Evolutionary conservation across 2,113 vertebrate genomes (phyloP).

Genomic region (Leucopsar rothschildi): DNA sequence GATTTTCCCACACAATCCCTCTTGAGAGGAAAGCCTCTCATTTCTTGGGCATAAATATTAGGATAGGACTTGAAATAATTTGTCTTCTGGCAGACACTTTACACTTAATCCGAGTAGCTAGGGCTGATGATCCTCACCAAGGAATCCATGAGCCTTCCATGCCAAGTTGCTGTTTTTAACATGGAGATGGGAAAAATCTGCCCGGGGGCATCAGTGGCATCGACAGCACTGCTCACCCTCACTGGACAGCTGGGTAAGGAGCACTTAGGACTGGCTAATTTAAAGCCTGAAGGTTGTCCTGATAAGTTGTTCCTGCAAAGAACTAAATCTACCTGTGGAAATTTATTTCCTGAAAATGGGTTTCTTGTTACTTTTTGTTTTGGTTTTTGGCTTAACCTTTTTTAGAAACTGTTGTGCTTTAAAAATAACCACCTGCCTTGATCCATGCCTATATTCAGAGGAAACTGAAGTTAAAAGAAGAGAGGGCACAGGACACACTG

Average conservation of each 20-base stretch:
- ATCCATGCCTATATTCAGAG: not conserved
- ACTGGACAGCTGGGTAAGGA: not conserved
- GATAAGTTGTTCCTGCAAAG: conserved; percentile 10
- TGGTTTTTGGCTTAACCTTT: not conserved
- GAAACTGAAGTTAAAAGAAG: not conserved
- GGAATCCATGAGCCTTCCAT: not conserved
- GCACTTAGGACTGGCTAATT: not conserved
- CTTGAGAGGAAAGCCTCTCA: not conserved
- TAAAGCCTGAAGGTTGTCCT: conserved; percentile 1
- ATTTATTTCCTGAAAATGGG: not conserved
- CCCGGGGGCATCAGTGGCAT: not conserved
- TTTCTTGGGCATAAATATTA: conserved; percentile 28
- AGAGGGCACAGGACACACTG: not conserved
- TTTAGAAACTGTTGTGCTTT: not conserved
- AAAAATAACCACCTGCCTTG: not conserved
- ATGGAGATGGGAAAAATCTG: not conserved
- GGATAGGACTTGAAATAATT: conserved; percentile 26
- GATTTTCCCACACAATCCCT: conserved; percentile 25
- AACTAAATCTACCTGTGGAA: not conserved
- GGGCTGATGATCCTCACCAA: not conserved
- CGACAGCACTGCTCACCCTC: not conserved
- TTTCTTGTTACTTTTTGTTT: not conserved
- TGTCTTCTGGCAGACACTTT: conserved; percentile 11
- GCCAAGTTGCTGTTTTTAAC: not conserved
- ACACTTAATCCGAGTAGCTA: not conserved